phyloP scores from a whole-genome alignment of 1,140 invertebrate species.

The Drosophila dunni region DNA sequence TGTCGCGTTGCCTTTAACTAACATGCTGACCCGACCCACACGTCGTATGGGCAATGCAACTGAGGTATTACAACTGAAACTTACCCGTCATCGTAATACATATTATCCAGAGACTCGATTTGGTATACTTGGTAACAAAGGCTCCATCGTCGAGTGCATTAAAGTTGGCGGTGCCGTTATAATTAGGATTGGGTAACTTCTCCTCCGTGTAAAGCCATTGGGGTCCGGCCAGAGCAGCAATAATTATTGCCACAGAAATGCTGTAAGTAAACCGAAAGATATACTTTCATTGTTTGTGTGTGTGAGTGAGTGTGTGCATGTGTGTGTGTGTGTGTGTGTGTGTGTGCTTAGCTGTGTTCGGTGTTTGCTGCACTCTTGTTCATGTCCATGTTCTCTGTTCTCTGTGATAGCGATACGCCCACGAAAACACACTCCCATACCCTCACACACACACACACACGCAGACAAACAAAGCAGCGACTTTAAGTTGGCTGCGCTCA shows the following conservation, averaged over 20 bases:
- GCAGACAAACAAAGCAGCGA: not conserved
- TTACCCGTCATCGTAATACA: conserved; percentile 79
- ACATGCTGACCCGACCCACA: not conserved
- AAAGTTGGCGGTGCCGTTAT: conserved; percentile 82
- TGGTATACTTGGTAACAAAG: conserved; percentile 80
- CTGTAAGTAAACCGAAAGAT: conserved; percentile 42
- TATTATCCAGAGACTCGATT: conserved; percentile 83
- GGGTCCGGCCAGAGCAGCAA: conserved; percentile 80
- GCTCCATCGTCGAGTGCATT: conserved; percentile 80
- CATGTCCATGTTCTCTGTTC: conserved; percentile 8
- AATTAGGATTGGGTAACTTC: conserved; percentile 77
- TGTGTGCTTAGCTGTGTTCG: conserved; percentile 2
- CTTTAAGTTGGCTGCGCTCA: conserved; percentile 10
- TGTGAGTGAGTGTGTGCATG: not conserved
- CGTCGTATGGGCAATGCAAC: conserved; percentile 41
- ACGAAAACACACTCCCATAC: not conserved
- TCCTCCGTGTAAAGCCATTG: conserved; percentile 84
- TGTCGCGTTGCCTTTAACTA: not conserved
- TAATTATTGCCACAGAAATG: conserved; percentile 82
- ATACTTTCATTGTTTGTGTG: not conserved
- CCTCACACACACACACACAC: conserved; percentile 4
- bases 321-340: not conserved
- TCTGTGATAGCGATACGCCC: not conserved
- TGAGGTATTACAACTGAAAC: conserved; percentile 41
- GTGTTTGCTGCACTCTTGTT: too few relatives aligned